Conservation (phyloP, 30 jellyfish, hydroid and myxozoan genomes). For the Morbakka virulenta region DNA sequence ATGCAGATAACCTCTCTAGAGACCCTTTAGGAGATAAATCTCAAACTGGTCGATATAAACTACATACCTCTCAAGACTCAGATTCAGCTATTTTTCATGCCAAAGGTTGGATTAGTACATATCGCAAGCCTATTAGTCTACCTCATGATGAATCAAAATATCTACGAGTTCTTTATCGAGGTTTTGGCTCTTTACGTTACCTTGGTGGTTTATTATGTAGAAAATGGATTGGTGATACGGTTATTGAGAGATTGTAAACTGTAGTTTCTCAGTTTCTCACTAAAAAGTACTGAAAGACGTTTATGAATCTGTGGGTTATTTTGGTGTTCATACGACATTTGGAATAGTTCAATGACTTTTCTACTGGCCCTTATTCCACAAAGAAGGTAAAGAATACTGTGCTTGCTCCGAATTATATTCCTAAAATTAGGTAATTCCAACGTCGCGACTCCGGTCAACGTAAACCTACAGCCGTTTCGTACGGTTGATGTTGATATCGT, state of each 20-base stretch:
- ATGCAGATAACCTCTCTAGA: not conserved
- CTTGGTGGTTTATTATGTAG: too few species aligned
- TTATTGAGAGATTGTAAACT: not conserved
- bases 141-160: too few species aligned
- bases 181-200: too few species aligned
- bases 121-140: too few species aligned
- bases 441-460: slow-evolving; percentile 2
- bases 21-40: not conserved
- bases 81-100: not conserved
- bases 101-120: not conserved
- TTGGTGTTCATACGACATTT: not conserved
- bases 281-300: not conserved
- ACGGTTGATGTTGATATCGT: slow-evolving; percentile 17
- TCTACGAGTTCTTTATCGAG: too few species aligned
- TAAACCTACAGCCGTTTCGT: not conserved
- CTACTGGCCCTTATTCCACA: slow-evolving; percentile 6
- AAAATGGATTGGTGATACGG: slow-evolving; percentile 14
- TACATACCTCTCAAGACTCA: not conserved
- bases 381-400: too few species aligned
- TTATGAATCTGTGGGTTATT: slow-evolving; percentile 1
- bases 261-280: slow-evolving; percentile 1
- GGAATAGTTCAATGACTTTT: not conserved
- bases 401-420: slow-evolving; percentile 6
- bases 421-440: not conserved
- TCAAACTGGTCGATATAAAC: not conserved